Percentiles rank a stretch among this genome's conserved stretches.
These are phyloP conservation scores for Coremacera marginata DNA, from an alignment of 2,888 invertebrate species.

Conservation along the genomic window DNA sequence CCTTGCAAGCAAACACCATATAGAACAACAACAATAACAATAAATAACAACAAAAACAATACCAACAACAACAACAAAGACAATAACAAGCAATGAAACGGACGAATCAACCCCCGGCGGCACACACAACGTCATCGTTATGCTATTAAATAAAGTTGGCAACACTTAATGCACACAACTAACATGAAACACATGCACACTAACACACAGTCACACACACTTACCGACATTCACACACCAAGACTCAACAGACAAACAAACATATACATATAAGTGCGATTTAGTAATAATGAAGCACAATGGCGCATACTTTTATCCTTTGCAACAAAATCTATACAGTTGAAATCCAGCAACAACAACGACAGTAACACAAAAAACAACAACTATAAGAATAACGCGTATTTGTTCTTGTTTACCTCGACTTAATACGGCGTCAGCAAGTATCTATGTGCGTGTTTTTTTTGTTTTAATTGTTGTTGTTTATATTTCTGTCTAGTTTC, in stretches of 20 bases:
- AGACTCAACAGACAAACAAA: constrained; percentile 15
- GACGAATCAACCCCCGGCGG: background rate
- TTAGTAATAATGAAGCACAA: constrained; percentile 58
- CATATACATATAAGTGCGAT: constrained; percentile 45
- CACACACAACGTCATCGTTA: constrained; percentile 58
- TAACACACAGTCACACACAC: constrained; percentile 1
- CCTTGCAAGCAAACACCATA: constrained; percentile 10
- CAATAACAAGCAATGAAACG: constrained; percentile 11
- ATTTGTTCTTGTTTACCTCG: background rate
- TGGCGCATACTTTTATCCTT: constrained; percentile 44
- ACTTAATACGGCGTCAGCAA: no score
- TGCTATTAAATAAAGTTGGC: constrained; percentile 66
- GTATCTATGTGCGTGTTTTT: no score
- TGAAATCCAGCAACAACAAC: constrained; percentile 37
- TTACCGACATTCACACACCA: constrained; percentile 9
- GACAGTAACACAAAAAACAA: constrained; percentile 27
- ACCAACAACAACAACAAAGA: constrained; percentile 21
- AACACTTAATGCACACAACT: constrained; percentile 61
- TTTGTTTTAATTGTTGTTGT: no score
- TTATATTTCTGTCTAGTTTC: no score
- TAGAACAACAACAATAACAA: constrained; percentile 38
- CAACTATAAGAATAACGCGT: background rate
- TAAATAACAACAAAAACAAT: constrained; percentile 24
- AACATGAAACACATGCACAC: constrained; percentile 32
- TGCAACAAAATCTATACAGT: constrained; percentile 40